Base-by-base conservation (phyloP, 2,888 invertebrate genomes). In the Tubulanus polymorphus region DNA sequence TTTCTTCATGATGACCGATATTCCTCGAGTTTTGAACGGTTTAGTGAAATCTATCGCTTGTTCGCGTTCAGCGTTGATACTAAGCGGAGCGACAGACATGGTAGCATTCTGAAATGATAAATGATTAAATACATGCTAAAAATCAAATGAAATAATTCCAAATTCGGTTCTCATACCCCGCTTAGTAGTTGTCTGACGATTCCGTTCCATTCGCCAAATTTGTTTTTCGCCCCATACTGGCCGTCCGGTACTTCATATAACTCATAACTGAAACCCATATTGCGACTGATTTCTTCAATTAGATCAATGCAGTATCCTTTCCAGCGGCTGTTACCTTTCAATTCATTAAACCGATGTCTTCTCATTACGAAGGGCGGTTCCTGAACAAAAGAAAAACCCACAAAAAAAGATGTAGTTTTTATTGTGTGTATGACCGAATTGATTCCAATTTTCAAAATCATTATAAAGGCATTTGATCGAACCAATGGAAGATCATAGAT, bases 11-110 rank as follows among this genome's bases (percentile, higher is more conserved):
- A 78, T 57, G 12, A 76, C 71, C 51, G 68, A 72, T 46, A 77
- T 72, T 54, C 75, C 73, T 51, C 71, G 60, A 0, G 75, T 71
- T 70, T 74, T 76, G 63, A 76, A 76, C 3, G 78, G 75, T 57
- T 75, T 74, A 29, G 76, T 75, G 60, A 77, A 78, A 58, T 77
- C 76, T 3, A 78, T 70, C 1, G 70, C 76, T 49, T 68, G 70
- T 49, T 75, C 75, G 30, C 75, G 56, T 41, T 70, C 61, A 1
- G 72, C 68, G 55, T 73, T 76, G 56, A 75, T 74, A 54, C 72
- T 73, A 10, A 77, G 59, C 1, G 78, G 70, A 3, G 73, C 74
- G 1, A 77, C 66, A 0, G 74, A 72, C 72, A 78, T 71, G 2
- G 75, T 70, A 8, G 78, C 75, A 59, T 74, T 75, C 76, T 77